A percentile compares a stretch with the other conserved stretches of the same genome.
These are phyloP conservation scores for Drosophila koepferae DNA, from an alignment of 2,888 invertebrate species.

Conservation along the genomic window DNA sequence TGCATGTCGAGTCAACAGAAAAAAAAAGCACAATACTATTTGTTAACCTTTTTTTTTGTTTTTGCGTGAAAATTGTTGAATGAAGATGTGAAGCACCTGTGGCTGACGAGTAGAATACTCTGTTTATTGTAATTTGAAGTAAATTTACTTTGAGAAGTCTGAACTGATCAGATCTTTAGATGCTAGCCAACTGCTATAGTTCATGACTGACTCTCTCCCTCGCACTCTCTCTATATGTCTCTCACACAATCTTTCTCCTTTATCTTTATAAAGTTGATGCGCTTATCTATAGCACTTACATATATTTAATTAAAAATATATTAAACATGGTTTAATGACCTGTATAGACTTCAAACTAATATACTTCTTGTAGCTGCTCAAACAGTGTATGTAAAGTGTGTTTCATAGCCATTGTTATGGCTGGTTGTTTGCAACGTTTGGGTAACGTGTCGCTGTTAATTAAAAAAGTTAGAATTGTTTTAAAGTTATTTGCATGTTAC, in stretches of 20 bases:
- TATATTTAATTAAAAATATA: too few relatives aligned
- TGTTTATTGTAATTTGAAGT: neutral
- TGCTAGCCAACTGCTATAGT: too few relatives aligned
- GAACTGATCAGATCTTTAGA: neutral
- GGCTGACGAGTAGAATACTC: neutral
- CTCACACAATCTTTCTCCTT: too few relatives aligned
- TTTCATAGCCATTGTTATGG: conserved; percentile 9
- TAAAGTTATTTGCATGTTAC: conserved; percentile 6
- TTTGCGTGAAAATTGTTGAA: conserved; percentile 50
- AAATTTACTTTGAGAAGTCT: neutral
- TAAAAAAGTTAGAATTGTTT: conserved; percentile 60
- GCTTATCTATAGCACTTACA: too few relatives aligned
- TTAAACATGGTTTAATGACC: too few relatives aligned
- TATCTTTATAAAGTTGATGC: too few relatives aligned
- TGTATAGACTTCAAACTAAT: neutral
- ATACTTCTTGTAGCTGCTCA: neutral
- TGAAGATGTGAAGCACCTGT: neutral
- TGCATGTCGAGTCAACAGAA: conserved; percentile 40
- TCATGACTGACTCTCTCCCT: too few relatives aligned
- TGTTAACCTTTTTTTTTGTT: conserved; percentile 32
- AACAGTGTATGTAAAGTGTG: conserved; percentile 8
- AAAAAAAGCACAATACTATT: conserved; percentile 5
- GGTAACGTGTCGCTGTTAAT: conserved; percentile 67
- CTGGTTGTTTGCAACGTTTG: conserved; percentile 10
- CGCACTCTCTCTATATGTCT: too few relatives aligned